Evolutionary conservation across 2,888 invertebrate species (phyloP).

Genomic region (Ennomos fuscantarius): DNA sequence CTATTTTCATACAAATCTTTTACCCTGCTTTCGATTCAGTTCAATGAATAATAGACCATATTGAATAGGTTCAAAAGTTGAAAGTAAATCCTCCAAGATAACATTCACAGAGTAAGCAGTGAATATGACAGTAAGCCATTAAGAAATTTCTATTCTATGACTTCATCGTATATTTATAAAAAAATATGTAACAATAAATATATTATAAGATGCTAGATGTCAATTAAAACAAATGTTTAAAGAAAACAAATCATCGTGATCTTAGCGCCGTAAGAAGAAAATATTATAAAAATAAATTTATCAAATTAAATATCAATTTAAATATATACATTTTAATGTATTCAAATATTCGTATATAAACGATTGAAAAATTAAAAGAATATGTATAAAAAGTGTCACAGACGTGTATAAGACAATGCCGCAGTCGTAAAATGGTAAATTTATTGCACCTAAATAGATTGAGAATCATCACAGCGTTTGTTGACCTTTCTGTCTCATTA

Average conservation of each 20-base stretch:
- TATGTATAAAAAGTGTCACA: constrained; percentile 39
- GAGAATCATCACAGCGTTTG: constrained; percentile 33
- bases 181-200: too few relatives aligned
- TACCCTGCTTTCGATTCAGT: too few relatives aligned
- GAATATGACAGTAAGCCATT: too few relatives aligned
- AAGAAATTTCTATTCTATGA: too few relatives aligned
- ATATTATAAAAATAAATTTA: constrained; percentile 29
- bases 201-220: background rate
- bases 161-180: too few relatives aligned
- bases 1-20: too few relatives aligned
- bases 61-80: too few relatives aligned
- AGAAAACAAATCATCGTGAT: constrained; percentile 17
- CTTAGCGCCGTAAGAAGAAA: constrained; percentile 23
- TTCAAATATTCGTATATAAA: constrained; percentile 41
- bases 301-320: constrained; percentile 49
- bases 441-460: constrained; percentile 36
- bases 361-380: constrained; percentile 40
- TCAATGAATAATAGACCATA: too few relatives aligned
- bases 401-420: constrained; percentile 34
- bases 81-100: too few relatives aligned
- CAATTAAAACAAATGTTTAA: constrained; percentile 11
- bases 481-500: constrained; percentile 38
- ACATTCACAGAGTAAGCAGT: too few relatives aligned
- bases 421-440: constrained; percentile 42
- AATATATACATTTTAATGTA: constrained; percentile 36